phyloP scores from a whole-genome alignment of 1,140 invertebrate species.

The Dendroctonus valens region DNA sequence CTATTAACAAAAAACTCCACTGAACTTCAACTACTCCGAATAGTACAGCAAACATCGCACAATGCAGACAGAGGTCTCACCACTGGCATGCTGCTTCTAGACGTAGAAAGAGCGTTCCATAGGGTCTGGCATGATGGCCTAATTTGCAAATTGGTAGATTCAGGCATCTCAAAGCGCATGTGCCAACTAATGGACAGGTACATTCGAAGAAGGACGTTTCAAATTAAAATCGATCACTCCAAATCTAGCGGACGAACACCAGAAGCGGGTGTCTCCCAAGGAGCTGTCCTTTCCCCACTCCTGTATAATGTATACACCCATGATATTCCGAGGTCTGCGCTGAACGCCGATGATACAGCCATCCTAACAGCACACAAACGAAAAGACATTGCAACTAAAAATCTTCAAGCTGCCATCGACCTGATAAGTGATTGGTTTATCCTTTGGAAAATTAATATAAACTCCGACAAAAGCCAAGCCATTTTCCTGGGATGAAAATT shows the following conservation, averaged over 20 bases:
- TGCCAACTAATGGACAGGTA: constrained; percentile 39
- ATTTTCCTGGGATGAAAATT: too few species aligned
- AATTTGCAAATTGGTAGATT: constrained; percentile 39
- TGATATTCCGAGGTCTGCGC: constrained; percentile 18
- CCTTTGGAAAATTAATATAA: too few species aligned
- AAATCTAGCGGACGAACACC: constrained; percentile 29
- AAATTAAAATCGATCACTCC: constrained; percentile 33
- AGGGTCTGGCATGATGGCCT: constrained; percentile 44
- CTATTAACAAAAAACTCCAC: constrained; percentile 35
- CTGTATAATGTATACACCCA: constrained; percentile 38
- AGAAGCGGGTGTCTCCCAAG: constrained; percentile 42
- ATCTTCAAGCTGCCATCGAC: too few species aligned
- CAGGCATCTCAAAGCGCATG: constrained; percentile 18
- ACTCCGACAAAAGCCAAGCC: too few species aligned
- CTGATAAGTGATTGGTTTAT: too few species aligned
- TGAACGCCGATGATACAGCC: constrained; percentile 8
- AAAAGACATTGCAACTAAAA: too few species aligned
- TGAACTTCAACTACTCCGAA: constrained; percentile 10
- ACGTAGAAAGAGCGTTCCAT: constrained; percentile 48
- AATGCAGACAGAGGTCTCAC: constrained; percentile 3
- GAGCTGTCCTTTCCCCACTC: constrained; percentile 30
- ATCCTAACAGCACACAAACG: too few species aligned
- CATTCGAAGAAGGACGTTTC: constrained; percentile 38
- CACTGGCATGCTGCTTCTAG: constrained; percentile 38
- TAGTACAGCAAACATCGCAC: constrained; percentile 13